Evolutionary conservation across 2,797 vertebrate species (phyloP), one percentile per base, ranked within the genome.

Genomic region (Tragopan temminckii): DNA sequence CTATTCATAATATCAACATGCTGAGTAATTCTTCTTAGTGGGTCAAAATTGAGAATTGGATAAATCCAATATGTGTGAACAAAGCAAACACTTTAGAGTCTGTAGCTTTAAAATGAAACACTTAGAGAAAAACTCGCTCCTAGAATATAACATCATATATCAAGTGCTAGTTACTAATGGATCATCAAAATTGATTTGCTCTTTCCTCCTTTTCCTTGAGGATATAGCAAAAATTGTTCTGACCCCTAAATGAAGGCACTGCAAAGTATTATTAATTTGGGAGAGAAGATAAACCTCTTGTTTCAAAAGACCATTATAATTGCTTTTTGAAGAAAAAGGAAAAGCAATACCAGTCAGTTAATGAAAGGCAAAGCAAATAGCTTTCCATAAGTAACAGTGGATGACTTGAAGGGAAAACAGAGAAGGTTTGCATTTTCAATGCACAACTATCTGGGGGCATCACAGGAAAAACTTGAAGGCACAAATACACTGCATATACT

Each of bases 141-240:
- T 52, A 66, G 45, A 82, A 64, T 68, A 71, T n/a, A 77, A 62
- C 33, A 33, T 58, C 15, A 25, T 68, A 55, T 66, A 80, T 42
- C 14, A 64, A 84, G 29, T 4, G 3, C 8, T 89, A 40, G 8
- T 35, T 79, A 71, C 18, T 88, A 90, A 84, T 36, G 9, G 68
- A 80, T 88, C 19, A 53, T 71, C 89, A 64, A 87, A 64, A 50
- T 40, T 77, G 75, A 82, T 93, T 91, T 91, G 72, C 31, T 24
- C 8, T 71, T 18, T 89, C 14, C 48, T 90, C 16, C 7, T 11
- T 75, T 42, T 80, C 42, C 66, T 61, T 38, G 15, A 82, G 45
- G 64, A 25, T 64, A 48, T 52, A 67, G 27, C 25, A 89, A 94
- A 75, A 79, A 35, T 27, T 48, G 8, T 63, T 78, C 29, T 53